A percentile compares a stretch with the other conserved stretches of the same genome.
Conservation (phyloP, 2,797 vertebrate genomes). For the Varecia variegata region DNA sequence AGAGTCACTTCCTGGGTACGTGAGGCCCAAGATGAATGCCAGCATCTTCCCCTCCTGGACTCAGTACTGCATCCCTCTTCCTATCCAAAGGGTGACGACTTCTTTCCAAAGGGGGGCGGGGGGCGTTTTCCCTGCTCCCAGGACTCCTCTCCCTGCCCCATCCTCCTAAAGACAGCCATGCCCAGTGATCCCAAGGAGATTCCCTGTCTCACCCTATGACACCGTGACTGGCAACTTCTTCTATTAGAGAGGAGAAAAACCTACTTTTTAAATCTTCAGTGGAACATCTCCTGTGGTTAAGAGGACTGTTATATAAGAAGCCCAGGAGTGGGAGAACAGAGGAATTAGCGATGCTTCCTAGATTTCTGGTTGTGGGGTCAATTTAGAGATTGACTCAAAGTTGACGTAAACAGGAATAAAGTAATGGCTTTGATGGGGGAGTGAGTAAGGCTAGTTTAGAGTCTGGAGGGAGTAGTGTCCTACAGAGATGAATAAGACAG, state of each 20-base stretch:
- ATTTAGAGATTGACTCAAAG: slow-evolving; percentile 22
- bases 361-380: not conserved
- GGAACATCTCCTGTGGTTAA: not conserved
- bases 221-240: not conserved
- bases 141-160: not conserved
- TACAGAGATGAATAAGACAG: slow-evolving; percentile 12
- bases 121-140: not conserved
- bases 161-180: not conserved
- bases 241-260: not conserved
- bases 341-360: not conserved
- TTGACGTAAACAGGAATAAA: not conserved
- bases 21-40: not conserved
- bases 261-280: not conserved
- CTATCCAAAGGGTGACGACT: not conserved
- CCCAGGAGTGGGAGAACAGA: not conserved
- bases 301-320: not conserved
- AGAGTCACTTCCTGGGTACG: not conserved
- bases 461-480: slow-evolving; percentile 7
- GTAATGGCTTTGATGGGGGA: not conserved
- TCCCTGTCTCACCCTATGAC: too few relatives aligned
- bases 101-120: not conserved
- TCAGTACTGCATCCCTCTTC: not conserved
- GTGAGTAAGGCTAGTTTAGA: not conserved
- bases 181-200: not conserved
- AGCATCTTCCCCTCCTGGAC: not conserved